A percentile compares a stretch with the other conserved stretches of the same genome.
These are phyloP conservation scores for Rhingia campestris DNA, from an alignment of 2,888 invertebrate genomes.

Conservation along the genomic window DNA sequence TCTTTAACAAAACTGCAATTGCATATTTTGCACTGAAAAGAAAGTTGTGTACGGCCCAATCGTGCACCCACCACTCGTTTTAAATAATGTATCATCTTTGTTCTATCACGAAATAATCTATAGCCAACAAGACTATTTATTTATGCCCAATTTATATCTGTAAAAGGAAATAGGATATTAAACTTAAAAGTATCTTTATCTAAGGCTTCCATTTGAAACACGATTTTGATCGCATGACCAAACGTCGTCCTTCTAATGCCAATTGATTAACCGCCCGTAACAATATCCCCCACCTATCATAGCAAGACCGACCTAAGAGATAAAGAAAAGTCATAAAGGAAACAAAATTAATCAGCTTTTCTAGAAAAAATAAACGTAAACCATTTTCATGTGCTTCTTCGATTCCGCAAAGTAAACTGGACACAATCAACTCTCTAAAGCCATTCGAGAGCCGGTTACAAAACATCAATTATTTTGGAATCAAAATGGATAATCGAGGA, in stretches of 20 bases:
- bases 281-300: conserved; percentile 11
- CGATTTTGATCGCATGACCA: conserved; percentile 48
- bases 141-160: too few relatives aligned
- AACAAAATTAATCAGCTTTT: conserved; percentile 69
- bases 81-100: too few relatives aligned
- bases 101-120: too few relatives aligned
- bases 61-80: too few relatives aligned
- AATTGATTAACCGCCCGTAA: conserved; percentile 45
- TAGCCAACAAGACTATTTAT: too few relatives aligned
- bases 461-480: conserved; percentile 73
- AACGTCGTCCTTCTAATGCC: conserved; percentile 37
- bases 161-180: neutral
- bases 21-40: too few relatives aligned
- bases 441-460: conserved; percentile 26
- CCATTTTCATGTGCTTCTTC: conserved; percentile 16
- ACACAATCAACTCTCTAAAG: neutral
- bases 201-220: conserved; percentile 43
- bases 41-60: too few relatives aligned
- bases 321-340: conserved; percentile 20
- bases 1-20: too few relatives aligned
- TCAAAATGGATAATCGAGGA: conserved; percentile 72
- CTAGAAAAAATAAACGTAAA: conserved; percentile 36
- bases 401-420: neutral
- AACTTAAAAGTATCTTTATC: neutral
- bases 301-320: conserved; percentile 18